Evolutionary conservation across 2,797 vertebrate species (phyloP).

Genomic region (Xiphorhynchus erythropygius): DNA sequence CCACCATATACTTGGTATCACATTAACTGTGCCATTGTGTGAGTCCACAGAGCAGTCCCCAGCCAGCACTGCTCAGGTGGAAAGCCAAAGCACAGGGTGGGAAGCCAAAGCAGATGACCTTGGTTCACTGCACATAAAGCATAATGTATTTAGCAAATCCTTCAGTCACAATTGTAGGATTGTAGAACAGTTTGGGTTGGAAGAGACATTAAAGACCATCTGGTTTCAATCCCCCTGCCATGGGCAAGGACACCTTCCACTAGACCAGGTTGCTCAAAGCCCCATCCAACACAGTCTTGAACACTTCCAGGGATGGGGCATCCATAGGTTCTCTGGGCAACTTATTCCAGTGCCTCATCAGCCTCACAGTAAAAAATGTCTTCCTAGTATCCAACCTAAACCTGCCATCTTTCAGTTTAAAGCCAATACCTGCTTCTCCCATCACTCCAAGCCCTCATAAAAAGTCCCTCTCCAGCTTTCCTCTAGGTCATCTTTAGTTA

Average conservation of each 20-base stretch:
- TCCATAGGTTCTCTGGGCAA: background rate
- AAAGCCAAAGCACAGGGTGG: background rate
- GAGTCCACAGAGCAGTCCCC: background rate
- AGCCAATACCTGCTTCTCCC: background rate
- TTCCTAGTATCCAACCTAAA: background rate
- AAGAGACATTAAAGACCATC: background rate
- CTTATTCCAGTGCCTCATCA: background rate
- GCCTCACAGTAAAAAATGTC: background rate
- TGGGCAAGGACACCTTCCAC: background rate
- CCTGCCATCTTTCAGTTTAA: background rate
- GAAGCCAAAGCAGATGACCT: background rate
- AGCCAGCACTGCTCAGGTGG: background rate
- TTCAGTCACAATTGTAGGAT: background rate
- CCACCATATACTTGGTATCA: rapidly evolving
- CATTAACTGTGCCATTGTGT: background rate
- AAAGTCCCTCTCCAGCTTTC: background rate
- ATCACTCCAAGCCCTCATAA: rapidly evolving
- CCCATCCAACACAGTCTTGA: background rate
- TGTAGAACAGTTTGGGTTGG: background rate
- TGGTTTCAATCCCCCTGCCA: background rate
- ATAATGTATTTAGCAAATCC: rapidly evolving
- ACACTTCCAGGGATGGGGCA: background rate
- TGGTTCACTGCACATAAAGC: rapidly evolving
- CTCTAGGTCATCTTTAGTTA: background rate
- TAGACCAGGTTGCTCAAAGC: background rate